Base-by-base conservation (phyloP, 2,797 vertebrate species). In the Melanotaenia trifasciata region DNA sequence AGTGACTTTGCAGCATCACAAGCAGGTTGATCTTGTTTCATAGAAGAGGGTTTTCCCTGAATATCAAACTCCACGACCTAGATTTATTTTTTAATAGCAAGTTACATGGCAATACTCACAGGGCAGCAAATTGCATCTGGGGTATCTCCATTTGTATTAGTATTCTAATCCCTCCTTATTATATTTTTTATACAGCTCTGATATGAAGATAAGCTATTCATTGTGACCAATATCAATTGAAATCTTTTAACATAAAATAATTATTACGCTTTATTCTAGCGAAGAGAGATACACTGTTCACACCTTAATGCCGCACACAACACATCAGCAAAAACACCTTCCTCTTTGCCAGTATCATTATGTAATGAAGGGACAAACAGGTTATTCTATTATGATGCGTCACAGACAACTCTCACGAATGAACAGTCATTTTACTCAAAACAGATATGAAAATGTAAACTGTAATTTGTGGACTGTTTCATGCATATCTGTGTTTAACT, bases 1-100 rank as follows among this genome's bases (percentile, higher is more conserved):
- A 83, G 85, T 79, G 88, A 89, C 77, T 84, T 64, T 72, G 80
- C 72, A 79, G 83, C 68, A 50, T 66, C 1, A 14, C 45, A 22
- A 79, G 59, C 28, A 64, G 51, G 28, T 58, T 9, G 36, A 58
- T 58, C 45, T 16, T 1, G n/a, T 70, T 77, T 50, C 35, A 14
- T 57, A 54, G 64, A 73, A 32, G 35, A 62, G 30, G 33, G n/a
- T 10, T 53, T 78, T 64, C 10, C 3, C 60, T 79, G 80, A 76
- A 78, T 84, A 82, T 85, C 76, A 86, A 88, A 80, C 58, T 61
- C 30, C 14, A 26, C 45, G 16, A 33, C 45, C 35, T 57, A 20
- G 70, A 33, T 68, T 0, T 32, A 59, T 36, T 47, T 53, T 28
- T 65, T 71, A 74, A 54, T 33, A 22, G 24, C 5, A 53, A 70